Percentiles rank a stretch among this genome's conserved stretches.
These are phyloP conservation scores for Phanerotoma sp. DNA, from an alignment of 2,888 invertebrate species.

Conservation along the genomic window DNA sequence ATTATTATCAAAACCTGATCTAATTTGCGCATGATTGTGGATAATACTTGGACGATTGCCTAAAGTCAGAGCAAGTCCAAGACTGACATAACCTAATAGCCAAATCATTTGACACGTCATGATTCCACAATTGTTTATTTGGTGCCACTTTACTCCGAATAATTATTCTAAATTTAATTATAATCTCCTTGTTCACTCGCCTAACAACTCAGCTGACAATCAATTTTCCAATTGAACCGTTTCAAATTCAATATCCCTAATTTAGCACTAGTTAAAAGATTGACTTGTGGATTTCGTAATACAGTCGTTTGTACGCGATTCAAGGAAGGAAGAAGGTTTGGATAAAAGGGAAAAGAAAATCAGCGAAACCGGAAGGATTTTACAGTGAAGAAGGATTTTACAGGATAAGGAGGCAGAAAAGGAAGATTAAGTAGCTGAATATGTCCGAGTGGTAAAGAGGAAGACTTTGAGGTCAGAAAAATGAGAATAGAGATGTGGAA, in stretches of 20 bases:
- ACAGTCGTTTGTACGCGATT: constrained; percentile 16
- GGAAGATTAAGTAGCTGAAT: neutral
- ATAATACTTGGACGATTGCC: constrained; percentile 45
- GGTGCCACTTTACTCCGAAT: neutral
- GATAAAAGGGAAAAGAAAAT: neutral
- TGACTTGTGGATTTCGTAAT: no score
- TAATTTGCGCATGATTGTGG: constrained; percentile 30
- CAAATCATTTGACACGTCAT: constrained; percentile 54
- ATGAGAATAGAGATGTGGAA: neutral
- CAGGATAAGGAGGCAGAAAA: neutral
- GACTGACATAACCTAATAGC: constrained; percentile 52
- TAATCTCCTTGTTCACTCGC: no score
- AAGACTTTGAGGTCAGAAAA: constrained; percentile 4
- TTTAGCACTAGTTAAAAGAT: no score
- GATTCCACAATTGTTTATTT: constrained; percentile 13
- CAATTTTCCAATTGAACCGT: no score
- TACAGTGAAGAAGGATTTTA: neutral
- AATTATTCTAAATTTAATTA: neutral
- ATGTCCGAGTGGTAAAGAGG: neutral
- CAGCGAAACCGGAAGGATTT: constrained; percentile 1
- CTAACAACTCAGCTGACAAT: no score
- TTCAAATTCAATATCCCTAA: no score
- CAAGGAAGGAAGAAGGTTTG: constrained; percentile 12
- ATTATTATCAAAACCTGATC: constrained; percentile 20
- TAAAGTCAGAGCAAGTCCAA: constrained; percentile 50